phyloP scores from a whole-genome alignment of 64 coral and sea anemone genomes.

The Trachythela sp. region DNA sequence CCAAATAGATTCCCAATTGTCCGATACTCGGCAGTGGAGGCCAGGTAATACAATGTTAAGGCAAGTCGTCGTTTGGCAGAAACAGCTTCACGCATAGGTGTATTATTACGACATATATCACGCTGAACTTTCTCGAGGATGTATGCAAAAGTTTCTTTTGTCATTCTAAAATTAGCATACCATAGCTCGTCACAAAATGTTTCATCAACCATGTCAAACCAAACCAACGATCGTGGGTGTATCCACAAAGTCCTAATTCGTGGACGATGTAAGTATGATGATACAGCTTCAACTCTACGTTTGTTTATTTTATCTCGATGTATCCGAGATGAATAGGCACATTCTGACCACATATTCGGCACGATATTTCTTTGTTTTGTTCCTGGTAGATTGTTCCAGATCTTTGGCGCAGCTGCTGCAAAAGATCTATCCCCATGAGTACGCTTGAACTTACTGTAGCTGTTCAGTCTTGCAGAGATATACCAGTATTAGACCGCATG shows the following conservation, averaged over 20 bases:
- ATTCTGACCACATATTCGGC: too few relatives aligned
- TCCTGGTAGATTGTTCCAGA: too few relatives aligned
- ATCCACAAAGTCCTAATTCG: background rate
- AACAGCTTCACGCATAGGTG: slow-evolving; percentile 32
- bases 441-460: too few relatives aligned
- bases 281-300: background rate
- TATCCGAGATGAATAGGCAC: too few relatives aligned
- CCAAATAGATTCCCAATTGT: slow-evolving; percentile 35
- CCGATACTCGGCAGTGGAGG: slow-evolving; percentile 26
- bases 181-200: background rate
- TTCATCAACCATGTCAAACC: slow-evolving; percentile 10
- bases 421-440: too few relatives aligned
- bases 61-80: background rate
- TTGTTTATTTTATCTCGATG: background rate
- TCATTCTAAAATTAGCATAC: slow-evolving; percentile 36
- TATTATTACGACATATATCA: background rate
- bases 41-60: slow-evolving; percentile 29
- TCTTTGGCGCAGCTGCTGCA: too few relatives aligned
- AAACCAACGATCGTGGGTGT: background rate
- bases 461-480: too few relatives aligned
- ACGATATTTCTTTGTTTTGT: too few relatives aligned
- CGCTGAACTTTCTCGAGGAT: slow-evolving; percentile 9
- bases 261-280: background rate
- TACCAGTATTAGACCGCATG: too few relatives aligned
- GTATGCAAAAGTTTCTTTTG: slow-evolving; percentile 19